These are phyloP conservation scores for Drosophila pectinifera DNA, from an alignment of 1,140 invertebrate species.

Conservation along the genomic window DNA sequence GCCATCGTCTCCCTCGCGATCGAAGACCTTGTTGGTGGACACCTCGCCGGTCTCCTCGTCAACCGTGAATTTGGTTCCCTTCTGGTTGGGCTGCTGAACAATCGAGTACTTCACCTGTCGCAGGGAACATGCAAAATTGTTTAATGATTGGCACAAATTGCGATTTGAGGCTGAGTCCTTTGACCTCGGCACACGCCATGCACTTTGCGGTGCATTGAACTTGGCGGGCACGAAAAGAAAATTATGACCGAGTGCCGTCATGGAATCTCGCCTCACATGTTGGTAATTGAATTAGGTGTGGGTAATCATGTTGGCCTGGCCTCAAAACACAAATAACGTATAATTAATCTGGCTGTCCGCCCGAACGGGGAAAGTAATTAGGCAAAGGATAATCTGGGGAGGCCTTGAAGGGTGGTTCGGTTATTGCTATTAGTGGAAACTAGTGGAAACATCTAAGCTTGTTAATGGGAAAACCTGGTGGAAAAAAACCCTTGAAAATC, in stretches of 20 bases:
- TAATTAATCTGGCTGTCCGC: slow-evolving; percentile 45
- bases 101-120: slow-evolving; percentile 94
- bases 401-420: slow-evolving; percentile 7
- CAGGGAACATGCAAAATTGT: slow-evolving; percentile 56
- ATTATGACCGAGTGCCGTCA: slow-evolving; percentile 59
- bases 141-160: slow-evolving; percentile 69
- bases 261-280: slow-evolving; percentile 51
- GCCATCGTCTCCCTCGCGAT: slow-evolving; percentile 97
- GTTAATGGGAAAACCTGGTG: slow-evolving; percentile 11
- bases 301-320: slow-evolving; percentile 62
- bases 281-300: slow-evolving; percentile 62
- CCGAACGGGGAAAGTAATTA: slow-evolving; percentile 30
- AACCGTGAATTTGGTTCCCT: slow-evolving; percentile 97
- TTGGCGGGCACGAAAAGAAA: slow-evolving; percentile 46
- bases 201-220: slow-evolving; percentile 66
- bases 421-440: slow-evolving; percentile 23
- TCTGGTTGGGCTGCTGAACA: slow-evolving; percentile 98
- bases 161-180: slow-evolving; percentile 42
- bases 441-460: slow-evolving; percentile 19
- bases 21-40: slow-evolving; percentile 97
- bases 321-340: slow-evolving; percentile 52
- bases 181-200: slow-evolving; percentile 52
- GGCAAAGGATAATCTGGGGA: slow-evolving; percentile 28
- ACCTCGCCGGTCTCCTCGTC: slow-evolving; percentile 97
- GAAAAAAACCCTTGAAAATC: too few relatives aligned